Base-by-base conservation (phyloP, 2,113 vertebrate genomes). In the Apaloderma vittatum region DNA sequence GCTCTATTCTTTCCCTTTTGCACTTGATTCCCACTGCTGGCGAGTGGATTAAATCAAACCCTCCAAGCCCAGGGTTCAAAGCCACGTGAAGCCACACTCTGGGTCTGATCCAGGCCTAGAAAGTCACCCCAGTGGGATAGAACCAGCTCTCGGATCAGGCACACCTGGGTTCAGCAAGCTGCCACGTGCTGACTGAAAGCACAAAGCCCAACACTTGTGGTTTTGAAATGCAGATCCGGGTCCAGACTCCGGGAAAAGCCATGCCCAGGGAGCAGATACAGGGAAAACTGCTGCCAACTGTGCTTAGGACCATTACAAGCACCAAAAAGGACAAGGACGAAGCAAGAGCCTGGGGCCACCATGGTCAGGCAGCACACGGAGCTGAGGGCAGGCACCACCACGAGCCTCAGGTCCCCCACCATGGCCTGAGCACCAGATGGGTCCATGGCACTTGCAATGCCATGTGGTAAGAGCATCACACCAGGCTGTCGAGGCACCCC, bases 351-450 rank as follows among this genome's bases (percentile, higher is more conserved):
- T 2, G 7, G 20, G 26, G 15, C 21, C 61, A 48, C 66, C 36
- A 2, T 0, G 4, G 36, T 9, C n/a, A 21, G 30, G 37, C 14
- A 36, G 34, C 1, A 0, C 37, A 43, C 15, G 34, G 58, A 66
- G 58, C 12, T 0, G 1, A 9, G 37, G 21, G 15, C 58, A 36
- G 63, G 22, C 27, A 46, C 18, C 75, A 66, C 32, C 65, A 20
- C 3, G 8, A 83, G 49, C 48, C 62, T 51, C 49, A 18, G 11
- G 36, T 12, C 29, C 20, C 21, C 40, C 20, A 6, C 6, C 49
- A 40, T 37, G 3, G 0, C 34, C 19, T 2, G 0, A 29, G n/a
- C 36, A 36, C 2, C 2, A 6, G n/a, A 6, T 2, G 2, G 8
- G 5, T 15, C 36, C 8, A 3, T 3, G 4, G 36, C 30, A 6